phyloP scores from a whole-genome alignment of 2,113 vertebrate species.

The Urocolius indicus region DNA sequence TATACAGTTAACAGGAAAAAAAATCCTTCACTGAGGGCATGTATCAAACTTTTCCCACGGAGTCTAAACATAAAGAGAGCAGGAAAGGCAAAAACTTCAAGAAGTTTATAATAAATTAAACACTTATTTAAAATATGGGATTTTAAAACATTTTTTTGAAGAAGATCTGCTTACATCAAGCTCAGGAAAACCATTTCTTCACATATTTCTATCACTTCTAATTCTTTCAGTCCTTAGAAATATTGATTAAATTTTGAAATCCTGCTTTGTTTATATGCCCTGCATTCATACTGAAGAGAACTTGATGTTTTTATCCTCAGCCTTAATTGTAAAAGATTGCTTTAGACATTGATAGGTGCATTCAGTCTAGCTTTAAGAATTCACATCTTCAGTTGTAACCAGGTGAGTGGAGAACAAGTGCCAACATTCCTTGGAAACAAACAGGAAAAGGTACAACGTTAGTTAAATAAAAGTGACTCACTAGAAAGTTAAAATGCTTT shows the following conservation, averaged over 20 bases:
- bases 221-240: not conserved
- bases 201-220: not conserved
- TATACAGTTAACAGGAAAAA: conserved; percentile 14
- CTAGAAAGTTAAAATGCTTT: not conserved
- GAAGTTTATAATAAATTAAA: not conserved
- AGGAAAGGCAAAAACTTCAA: not conserved
- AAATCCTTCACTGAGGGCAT: not conserved
- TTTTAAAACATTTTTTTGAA: not conserved
- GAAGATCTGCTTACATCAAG: not conserved
- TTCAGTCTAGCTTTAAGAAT: not conserved
- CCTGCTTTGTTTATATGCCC: not conserved
- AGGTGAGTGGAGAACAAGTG: not conserved
- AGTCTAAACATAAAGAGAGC: not conserved
- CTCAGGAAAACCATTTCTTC: not conserved
- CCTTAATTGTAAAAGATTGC: not conserved
- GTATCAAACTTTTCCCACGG: not conserved
- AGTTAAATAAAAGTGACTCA: not conserved
- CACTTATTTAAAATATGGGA: not conserved
- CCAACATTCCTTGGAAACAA: not conserved
- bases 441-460: not conserved
- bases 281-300: not conserved
- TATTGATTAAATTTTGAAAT: not conserved
- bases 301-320: not conserved
- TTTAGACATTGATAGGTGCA: not conserved
- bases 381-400: not conserved